These are phyloP conservation scores for Otolemur garnettii DNA, from an alignment of 2,113 vertebrate species.

Conservation along the genomic window DNA sequence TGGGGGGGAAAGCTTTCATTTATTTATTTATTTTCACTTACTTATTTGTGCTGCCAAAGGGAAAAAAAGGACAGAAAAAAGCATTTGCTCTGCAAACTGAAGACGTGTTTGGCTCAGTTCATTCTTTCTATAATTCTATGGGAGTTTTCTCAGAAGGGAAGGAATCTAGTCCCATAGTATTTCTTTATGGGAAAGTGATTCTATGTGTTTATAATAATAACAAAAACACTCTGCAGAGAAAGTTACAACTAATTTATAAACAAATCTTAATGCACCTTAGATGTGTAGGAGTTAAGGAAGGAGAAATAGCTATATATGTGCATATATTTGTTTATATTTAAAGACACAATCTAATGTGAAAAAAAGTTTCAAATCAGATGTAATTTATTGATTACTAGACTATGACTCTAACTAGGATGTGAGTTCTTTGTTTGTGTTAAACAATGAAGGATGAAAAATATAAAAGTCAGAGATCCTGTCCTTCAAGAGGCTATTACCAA, in stretches of 20 bases:
- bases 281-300: neutral
- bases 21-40: neutral
- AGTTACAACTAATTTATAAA: slow-evolving; percentile 26
- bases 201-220: slow-evolving; percentile 2
- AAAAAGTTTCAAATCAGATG: slow-evolving; percentile 15
- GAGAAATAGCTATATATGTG: neutral
- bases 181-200: neutral
- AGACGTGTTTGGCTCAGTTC: slow-evolving; percentile 3
- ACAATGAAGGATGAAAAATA: neutral
- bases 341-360: neutral
- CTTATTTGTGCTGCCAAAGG: slow-evolving; percentile 7
- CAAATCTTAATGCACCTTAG: neutral
- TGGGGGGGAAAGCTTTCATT: slow-evolving; percentile 23
- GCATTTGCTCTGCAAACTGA: slow-evolving; percentile 52
- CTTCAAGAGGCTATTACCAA: slow-evolving; percentile 34
- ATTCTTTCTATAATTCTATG: slow-evolving; percentile 13
- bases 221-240: slow-evolving; percentile 12
- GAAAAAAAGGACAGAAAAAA: slow-evolving; percentile 47
- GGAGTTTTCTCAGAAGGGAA: slow-evolving; percentile 42
- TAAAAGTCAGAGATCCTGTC: neutral
- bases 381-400: neutral
- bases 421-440: neutral
- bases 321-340: neutral
- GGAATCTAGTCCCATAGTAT: neutral
- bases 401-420: neutral